Evolutionary conservation across 2,888 invertebrate species (phyloP).

Genomic region (Nysson spinosus): DNA sequence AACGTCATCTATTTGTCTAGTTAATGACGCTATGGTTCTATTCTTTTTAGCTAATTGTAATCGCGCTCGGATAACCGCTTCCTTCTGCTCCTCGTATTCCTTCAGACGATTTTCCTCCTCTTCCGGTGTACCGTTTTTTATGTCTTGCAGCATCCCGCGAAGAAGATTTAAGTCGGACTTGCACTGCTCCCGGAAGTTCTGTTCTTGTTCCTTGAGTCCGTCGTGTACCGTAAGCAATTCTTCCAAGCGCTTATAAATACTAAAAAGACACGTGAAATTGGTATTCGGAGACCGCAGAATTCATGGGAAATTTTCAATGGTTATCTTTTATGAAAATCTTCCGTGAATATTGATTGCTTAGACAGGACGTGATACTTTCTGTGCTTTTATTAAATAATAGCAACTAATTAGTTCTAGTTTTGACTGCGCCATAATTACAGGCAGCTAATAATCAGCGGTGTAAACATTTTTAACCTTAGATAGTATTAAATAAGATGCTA

Average conservation of each 20-base stretch:
- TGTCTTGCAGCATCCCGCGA: conserved; percentile 77
- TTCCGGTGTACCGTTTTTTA: conserved; percentile 78
- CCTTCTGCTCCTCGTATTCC: conserved; percentile 82
- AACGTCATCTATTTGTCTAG: conserved; percentile 93
- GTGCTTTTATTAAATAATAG: too few species aligned
- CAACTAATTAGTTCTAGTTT: too few species aligned
- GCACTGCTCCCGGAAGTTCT: conserved; percentile 86
- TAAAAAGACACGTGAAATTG: conserved; percentile 40
- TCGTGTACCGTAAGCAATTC: conserved; percentile 84
- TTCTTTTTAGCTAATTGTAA: conserved; percentile 88
- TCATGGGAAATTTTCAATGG: too few species aligned
- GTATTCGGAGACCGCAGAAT: too few species aligned
- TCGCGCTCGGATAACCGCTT: conserved; percentile 80
- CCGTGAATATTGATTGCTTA: too few species aligned
- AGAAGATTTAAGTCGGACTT: conserved; percentile 81
- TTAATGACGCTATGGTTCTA: conserved; percentile 87
- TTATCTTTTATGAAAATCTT: too few species aligned
- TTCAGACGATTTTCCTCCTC: conserved; percentile 76
- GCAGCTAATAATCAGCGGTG: too few species aligned
- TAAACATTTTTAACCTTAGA: too few species aligned
- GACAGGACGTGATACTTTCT: too few species aligned
- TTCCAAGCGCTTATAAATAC: conserved; percentile 78
- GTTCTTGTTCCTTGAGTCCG: conserved; percentile 84
- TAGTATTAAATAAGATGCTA: too few species aligned
- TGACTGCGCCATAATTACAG: too few species aligned